Conservation (phyloP, 2,888 invertebrate genomes). For the Calliphora vomitoria region DNA sequence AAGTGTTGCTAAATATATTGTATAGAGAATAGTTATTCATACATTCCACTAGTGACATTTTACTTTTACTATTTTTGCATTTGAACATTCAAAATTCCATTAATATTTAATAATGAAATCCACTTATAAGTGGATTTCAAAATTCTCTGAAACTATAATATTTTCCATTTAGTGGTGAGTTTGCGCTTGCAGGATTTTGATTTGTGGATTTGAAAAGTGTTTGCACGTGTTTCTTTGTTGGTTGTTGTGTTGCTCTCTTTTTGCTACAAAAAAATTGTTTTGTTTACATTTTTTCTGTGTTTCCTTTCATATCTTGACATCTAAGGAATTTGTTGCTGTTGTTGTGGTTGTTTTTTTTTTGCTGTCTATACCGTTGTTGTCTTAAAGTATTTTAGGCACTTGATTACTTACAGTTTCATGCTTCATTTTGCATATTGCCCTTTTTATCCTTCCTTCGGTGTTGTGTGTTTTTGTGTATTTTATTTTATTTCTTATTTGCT, state of each 20-base stretch:
- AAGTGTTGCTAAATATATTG: background rate
- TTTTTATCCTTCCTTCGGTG: conserved; percentile 35
- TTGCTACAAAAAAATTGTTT: conserved; percentile 46
- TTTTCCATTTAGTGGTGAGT: conserved; percentile 63
- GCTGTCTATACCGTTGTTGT: conserved; percentile 47
- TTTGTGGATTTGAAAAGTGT: conserved; percentile 43
- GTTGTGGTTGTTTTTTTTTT: conserved; percentile 29
- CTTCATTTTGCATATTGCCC: conserved; percentile 73
- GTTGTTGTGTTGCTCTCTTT: conserved; percentile 11
- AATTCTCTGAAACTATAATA: background rate
- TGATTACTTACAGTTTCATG: conserved; percentile 74
- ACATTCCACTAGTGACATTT: background rate
- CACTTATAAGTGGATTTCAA: background rate
- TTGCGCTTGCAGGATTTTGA: conserved; percentile 31
- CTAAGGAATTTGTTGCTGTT: conserved; percentile 27
- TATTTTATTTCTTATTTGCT: conserved; percentile 30
- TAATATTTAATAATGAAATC: background rate
- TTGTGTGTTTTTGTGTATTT: background rate
- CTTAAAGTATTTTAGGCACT: conserved; percentile 70
- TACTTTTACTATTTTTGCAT: background rate
- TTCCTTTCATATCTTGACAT: conserved; percentile 52
- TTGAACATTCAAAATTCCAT: background rate
- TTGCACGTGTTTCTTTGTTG: conserved; percentile 64
- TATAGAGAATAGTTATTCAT: no score
- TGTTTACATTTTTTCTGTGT: conserved; percentile 66